Base-by-base conservation (phyloP, 2,113 vertebrate genomes). In the Anseranas semipalmata region DNA sequence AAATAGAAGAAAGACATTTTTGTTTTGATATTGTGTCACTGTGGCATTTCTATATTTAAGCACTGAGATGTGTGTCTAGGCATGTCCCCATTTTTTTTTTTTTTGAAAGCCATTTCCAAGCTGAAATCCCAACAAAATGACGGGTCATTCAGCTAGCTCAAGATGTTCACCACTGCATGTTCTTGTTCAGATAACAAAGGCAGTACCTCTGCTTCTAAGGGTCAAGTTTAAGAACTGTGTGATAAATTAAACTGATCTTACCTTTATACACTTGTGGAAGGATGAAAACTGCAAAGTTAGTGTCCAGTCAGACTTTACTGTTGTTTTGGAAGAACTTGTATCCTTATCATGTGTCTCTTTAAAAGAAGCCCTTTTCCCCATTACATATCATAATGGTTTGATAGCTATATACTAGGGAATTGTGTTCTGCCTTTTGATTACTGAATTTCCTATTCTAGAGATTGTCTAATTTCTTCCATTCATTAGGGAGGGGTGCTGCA, bases 1-100 rank as follows among this genome's bases (percentile, higher is more conserved):
- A 95, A 93, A 95, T 95, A 95, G 86, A 73, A 70, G 87, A 41
- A 8, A 78, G 71, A 74, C 14, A n/a, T 15, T 72, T 53, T 53
- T 72, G n/a, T 28, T 86, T 21, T 62, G 70, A 33, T 66, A 52
- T 56, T 90, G 39, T 77, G 58, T 70, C 24, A 67, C 63, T 90
- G 50, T 5, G 9, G 37, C 24, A 87, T 73, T 88, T 95, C 86
- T 86, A 74, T 86, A 90, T 90, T 66, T 78, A 35, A 39, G n/a
- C 48, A 35, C 41, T 83, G 85, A 93, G 93, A 73, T 90, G 39
- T 87, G 6, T 77, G 91, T 90, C 83, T 95, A 59, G 83, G 76
- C 83, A 86, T 88, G 75, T 68, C 62, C 82, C 11, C 12, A 6
- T 19, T 18, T 41, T 52, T 18, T 35, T 32, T 48, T 68, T 84